These are phyloP conservation scores for Scaptomyza polygonia DNA, from an alignment of 2,888 invertebrate species.

Conservation along the genomic window DNA sequence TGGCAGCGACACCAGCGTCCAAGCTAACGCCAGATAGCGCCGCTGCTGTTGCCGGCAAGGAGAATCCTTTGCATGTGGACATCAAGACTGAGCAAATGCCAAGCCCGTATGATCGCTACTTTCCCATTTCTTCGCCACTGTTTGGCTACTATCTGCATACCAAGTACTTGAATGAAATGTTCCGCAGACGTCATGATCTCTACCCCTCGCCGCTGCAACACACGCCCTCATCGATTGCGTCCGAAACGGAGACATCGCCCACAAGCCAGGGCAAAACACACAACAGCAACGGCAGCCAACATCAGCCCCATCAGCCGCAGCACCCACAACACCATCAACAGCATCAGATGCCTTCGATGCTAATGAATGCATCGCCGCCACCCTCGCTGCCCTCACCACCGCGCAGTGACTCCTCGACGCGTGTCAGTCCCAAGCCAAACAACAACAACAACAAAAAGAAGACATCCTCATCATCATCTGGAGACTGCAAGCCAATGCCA, in stretches of 20 bases:
- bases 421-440: slow-evolving; percentile 68
- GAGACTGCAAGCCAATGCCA: slow-evolving; percentile 80
- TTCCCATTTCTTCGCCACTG: slow-evolving; percentile 83
- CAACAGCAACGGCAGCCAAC: slow-evolving; percentile 28
- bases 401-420: slow-evolving; percentile 77
- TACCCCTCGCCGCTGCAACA: slow-evolving; percentile 84
- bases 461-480: slow-evolving; percentile 30
- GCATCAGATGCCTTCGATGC: slow-evolving; percentile 52
- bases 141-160: slow-evolving; percentile 88
- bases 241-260: slow-evolving; percentile 81
- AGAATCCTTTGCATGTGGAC: slow-evolving; percentile 82
- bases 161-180: slow-evolving; percentile 87
- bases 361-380: slow-evolving; percentile 69
- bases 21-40: slow-evolving; percentile 29
- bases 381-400: slow-evolving; percentile 81
- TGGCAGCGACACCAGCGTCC: slow-evolving; percentile 54
- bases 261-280: slow-evolving; percentile 49
- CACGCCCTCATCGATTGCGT: slow-evolving; percentile 82
- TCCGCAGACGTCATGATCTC: slow-evolving; percentile 87
- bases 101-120: slow-evolving; percentile 84
- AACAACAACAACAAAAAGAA: slow-evolving; percentile 69
- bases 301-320: slow-evolving; percentile 9
- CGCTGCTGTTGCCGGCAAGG: slow-evolving; percentile 56
- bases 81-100: slow-evolving; percentile 84
- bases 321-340: slow-evolving; percentile 23